Base-by-base conservation (phyloP, 1,140 invertebrate genomes). In the Triops cancriformis region DNA sequence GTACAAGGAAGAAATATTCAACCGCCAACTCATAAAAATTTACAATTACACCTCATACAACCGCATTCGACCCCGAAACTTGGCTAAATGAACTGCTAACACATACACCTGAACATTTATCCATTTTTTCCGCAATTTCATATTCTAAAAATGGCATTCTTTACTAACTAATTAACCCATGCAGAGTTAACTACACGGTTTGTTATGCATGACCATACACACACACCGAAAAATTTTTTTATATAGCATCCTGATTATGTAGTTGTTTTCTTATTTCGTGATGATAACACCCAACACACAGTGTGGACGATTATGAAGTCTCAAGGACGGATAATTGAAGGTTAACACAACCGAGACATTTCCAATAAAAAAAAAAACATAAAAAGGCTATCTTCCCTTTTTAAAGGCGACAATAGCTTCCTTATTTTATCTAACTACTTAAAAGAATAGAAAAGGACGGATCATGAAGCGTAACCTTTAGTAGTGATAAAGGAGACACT, bases 201-300 rank as follows among this genome's bases (percentile, higher is more conserved):
- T 64, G 14, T 64, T 18, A 64, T 64, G 23, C 51, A 64, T 64
- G 51, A 64, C n/a, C 51, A 9, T 64, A 64, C 14, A 64, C 14
- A 64, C 14, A 37, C 31, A 37, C 2, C 7, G 31, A 7, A 37
- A 37, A 64, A 64, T 6, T 12, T 23, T 6, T 64, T 18, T 64
- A 11, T 64, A 64, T 18, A 64, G 51, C 51, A 64, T 64, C 51
- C 51, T 64, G 51, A 23, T 64, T 64, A 64, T n/a, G 31, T 37
- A 37, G 31, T 37, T 37, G 31, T 37, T 37, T 37, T 37, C 31
- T 37, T 37, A 64, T 64, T 64, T 64, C 51, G 51, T 64, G 51
- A 64, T 64, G 51, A 64, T 64, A 64, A 64, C 51, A 64, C 51
- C 51, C 51, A 64, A 64, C 51, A 64, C 51, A 64, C 51, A 64